Evolutionary conservation across 2,888 invertebrate genomes (phyloP), one percentile per base, ranked within the genome.

Genomic region (Ditylenchus weischeri): DNA sequence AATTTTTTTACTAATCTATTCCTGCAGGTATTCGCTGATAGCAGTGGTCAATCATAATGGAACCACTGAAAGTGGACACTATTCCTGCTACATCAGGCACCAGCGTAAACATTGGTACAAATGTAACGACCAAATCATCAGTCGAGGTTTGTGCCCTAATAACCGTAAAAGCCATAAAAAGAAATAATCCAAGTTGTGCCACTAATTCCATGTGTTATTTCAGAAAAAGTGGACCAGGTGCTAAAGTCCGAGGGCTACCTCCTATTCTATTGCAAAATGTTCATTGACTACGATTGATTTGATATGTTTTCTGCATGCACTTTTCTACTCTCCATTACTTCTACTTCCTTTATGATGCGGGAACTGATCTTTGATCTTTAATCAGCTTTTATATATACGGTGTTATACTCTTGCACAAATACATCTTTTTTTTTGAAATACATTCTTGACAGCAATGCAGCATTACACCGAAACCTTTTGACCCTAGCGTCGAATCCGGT

Each of bases 41-140:
- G 95, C 94, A 21, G 96, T 98, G 62, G 92, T 98, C 65, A 95
- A 94, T 84, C 96, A 98, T 84, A 87, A 90, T 78, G 96, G 96
- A 0, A 91, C 91, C 4, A 87, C 93, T 68, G 92, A 93, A 83
- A 90, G 90, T 3, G 96, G 96, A 0, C 93, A 98, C 85, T 98
- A 96, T 84, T 93, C 92, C 43, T 92, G 93, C 15, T 96, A 90
- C 84, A 91, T 98, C 73, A 87, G 94, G n/a, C 93, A 93, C 84
- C 91, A 92, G 29, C 60, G 49, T 15, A 47, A 74, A 29, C 62
- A 70, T 57, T 68, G 68, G 68, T 75, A 71, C 61, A 64, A 65
- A 10, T 75, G 96, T 85, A 93, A 96, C 84, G 96, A 98, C 85
- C 91, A 93, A 84, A 88, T 91, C 83, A 92, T 96, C 76, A 92